Evolutionary conservation across 23 tunicate species (phyloP), one percentile per base, ranked within the genome.

Genomic region (Halocynthia roretzi): DNA sequence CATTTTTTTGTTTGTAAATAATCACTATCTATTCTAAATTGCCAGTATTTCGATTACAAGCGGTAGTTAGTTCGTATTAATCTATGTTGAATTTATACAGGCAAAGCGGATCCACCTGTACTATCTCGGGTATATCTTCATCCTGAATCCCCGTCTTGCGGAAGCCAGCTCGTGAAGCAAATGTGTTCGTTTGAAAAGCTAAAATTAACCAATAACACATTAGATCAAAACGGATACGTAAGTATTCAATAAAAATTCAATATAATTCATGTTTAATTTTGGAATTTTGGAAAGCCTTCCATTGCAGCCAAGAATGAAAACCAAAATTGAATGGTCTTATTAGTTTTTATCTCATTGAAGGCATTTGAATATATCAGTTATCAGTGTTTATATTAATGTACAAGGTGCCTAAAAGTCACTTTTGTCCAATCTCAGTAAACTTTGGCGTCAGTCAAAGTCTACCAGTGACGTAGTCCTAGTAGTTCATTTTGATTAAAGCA

Each of bases 191-290:
- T 92, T 68, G 98, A 92, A 79, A 92, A 92, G 79, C 80, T 92
- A 51, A 92, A 92, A 61, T 72, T 92, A 9, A 92, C 98, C 57
- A 92, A 92, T 74, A 92, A 92, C 75, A 84, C 90, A 23, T 44
- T 92, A 76, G 98, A 92, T 62, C 91, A 86, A 86, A 92, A 92
- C 55, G 89, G 98, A 54, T 92, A 92, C 82, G 98, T 92, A 58
- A 92, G 98, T 82, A 15, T n/a, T 20, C 44, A 31, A 31, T 31
- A 0, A 31, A 31, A 31, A 31, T 31, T 31, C 44, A 31, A 0
- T 0, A 0, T 31, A 31, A 31, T 31, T 31, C 4, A 31, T 31
- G 44, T 31, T 31, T 31, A 4, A 4, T 31, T 31, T 31, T 31
- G 1, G 44, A 31, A 31, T 31, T 31, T 31, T 31, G 44, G 44